Evolutionary conservation across 2,888 invertebrate species (phyloP).

Genomic region (Hololepta plana): DNA sequence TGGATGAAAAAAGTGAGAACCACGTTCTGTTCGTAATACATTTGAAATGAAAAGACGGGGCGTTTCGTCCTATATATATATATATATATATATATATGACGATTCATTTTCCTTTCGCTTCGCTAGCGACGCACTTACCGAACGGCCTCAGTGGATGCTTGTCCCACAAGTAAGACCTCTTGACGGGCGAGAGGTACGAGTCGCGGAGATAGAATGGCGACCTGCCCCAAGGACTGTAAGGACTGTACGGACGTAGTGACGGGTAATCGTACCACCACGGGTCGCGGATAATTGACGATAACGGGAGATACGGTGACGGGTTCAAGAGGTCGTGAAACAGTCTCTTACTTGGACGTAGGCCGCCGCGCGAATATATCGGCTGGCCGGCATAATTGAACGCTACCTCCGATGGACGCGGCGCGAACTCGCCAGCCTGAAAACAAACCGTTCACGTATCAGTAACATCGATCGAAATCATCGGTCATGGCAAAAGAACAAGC

Average conservation of each 20-base stretch:
- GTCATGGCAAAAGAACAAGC: too few relatives aligned
- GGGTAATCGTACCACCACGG: conserved; percentile 83
- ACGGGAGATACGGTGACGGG: conserved; percentile 59
- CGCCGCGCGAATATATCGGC: conserved; percentile 53
- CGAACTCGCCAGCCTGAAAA: conserved; percentile 39
- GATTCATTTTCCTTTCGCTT: too few relatives aligned
- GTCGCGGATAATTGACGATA: conserved; percentile 67
- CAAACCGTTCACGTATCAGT: too few relatives aligned
- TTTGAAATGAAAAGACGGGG: too few relatives aligned
- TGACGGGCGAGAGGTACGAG: conserved; percentile 80
- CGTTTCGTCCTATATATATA: too few relatives aligned
- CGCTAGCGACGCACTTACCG: too few relatives aligned
- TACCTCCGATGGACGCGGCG: conserved; percentile 49
- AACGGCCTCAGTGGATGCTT: conserved; percentile 80
- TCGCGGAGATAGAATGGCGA: conserved; percentile 66
- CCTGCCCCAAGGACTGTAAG: conserved; percentile 44
- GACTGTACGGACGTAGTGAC: conserved; percentile 53
- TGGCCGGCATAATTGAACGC: conserved; percentile 62
- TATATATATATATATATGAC: too few relatives aligned
- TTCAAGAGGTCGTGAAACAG: conserved; percentile 50
- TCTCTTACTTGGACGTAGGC: conserved; percentile 32
- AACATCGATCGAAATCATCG: too few relatives aligned
- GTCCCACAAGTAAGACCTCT: conserved; percentile 81
- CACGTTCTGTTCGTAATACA: too few relatives aligned
- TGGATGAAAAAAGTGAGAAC: too few relatives aligned